phyloP scores from a whole-genome alignment of 1,140 invertebrate genomes.

The Penaeus japonicus region DNA sequence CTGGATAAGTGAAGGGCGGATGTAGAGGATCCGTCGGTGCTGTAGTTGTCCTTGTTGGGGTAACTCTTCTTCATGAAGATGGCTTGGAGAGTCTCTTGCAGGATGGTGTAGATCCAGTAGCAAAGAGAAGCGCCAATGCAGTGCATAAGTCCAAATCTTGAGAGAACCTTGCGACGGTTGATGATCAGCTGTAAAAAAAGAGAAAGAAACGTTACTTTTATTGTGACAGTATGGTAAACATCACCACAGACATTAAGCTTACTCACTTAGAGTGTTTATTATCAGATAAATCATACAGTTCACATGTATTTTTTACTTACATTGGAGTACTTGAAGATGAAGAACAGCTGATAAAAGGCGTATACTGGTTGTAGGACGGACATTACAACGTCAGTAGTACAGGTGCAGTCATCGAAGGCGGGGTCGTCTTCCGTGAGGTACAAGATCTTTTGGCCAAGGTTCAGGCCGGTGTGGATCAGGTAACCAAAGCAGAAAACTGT shows the following conservation, averaged over 20 bases:
- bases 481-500: constrained; percentile 78
- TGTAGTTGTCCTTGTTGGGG: not conserved
- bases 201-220: not conserved
- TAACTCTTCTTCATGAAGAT: constrained; percentile 47
- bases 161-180: constrained; percentile 69
- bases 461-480: constrained; percentile 73
- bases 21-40: not conserved
- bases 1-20: not conserved
- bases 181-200: constrained; percentile 69
- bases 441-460: constrained; percentile 72
- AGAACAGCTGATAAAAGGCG: constrained; percentile 76
- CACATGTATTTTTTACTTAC: constrained; percentile 65
- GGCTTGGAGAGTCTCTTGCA: constrained; percentile 73
- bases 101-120: constrained; percentile 78
- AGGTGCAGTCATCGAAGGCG: constrained; percentile 66
- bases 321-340: constrained; percentile 81
- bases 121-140: constrained; percentile 76
- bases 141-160: constrained; percentile 78
- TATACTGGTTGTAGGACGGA: constrained; percentile 74
- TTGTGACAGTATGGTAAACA: not conserved
- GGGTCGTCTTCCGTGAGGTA: constrained; percentile 67
- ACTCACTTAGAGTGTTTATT: not conserved
- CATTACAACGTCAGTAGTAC: constrained; percentile 66
- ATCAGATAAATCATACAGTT: no score
- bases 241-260: no score